Base-by-base conservation (phyloP, 2,797 vertebrate genomes). In the Neosilurus hyrtlii region DNA sequence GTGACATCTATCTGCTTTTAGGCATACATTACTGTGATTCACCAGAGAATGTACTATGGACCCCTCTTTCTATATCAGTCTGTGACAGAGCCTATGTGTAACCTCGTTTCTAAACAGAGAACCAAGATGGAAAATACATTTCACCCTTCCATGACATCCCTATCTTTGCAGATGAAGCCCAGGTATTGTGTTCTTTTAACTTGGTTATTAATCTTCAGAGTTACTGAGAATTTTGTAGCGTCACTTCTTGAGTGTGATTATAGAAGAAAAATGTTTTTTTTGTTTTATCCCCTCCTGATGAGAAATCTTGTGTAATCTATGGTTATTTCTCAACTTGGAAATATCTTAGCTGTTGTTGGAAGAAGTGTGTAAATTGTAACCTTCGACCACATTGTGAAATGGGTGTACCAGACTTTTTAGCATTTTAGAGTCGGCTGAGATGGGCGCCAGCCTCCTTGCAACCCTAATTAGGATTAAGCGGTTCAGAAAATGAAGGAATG, bases 81-180 rank as follows among this genome's bases (percentile, higher is more conserved):
- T 76, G 15, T 65, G 61, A 63, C 1, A 43, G 37, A 43, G 2
- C 6, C 10, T 68, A n/a, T 62, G 16, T 73, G 43, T 81, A 51
- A 57, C 84, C 6, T 79, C 9, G 51, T 51, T 86, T 70, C 90
- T 85, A 93, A 93, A 63, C 94, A 99, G 97, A 96, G 93, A 96
- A 97, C 90, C 92, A 91, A 2, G 93, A 95, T 62, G 96, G 96
- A 78, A 94, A 96, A 10, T 97, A 96, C 90, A 92, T 99, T 88
- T 99, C 97, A 49, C 97, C 97, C 0, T 98, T 99, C 91, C 97
- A 99, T 78, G 97, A 99, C 84, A 96, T 99, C 83, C 96, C 97
- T 0, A 92, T 97, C 51, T 95, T 92, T 84, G 96, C 96, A 3
- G 94, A 96, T 71, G 90, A 94, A 87, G 88, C 86, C 80, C 92